Conservation (phyloP, 2,888 invertebrate genomes). For the Pseudolycoriella hygida region DNA sequence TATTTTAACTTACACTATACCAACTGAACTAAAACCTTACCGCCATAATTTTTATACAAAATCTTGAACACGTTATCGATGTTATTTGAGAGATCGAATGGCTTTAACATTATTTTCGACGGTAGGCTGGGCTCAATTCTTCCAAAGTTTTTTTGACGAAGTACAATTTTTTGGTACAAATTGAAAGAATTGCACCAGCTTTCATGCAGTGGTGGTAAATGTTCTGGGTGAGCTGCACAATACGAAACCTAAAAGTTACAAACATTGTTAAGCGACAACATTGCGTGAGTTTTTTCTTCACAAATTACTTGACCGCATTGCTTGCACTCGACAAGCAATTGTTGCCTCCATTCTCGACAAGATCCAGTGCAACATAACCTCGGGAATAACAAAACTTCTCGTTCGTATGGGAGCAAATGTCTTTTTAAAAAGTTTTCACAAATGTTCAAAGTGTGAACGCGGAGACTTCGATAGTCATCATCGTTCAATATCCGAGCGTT, state of each 20-base stretch:
- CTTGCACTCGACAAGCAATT: slow-evolving; percentile 33
- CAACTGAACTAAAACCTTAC: not conserved
- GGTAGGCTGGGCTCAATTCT: slow-evolving; percentile 40
- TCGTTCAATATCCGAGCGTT: slow-evolving; percentile 32
- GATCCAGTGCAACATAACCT: slow-evolving; percentile 35
- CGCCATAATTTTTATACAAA: slow-evolving; percentile 9
- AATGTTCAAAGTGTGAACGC: slow-evolving; percentile 41
- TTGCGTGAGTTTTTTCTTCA: too few species aligned
- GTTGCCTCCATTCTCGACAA: slow-evolving; percentile 38
- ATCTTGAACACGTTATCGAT: slow-evolving; percentile 9
- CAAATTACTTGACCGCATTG: slow-evolving; percentile 36
- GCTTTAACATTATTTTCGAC: slow-evolving; percentile 24
- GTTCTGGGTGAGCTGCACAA: slow-evolving; percentile 33
- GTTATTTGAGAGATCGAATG: slow-evolving; percentile 2
- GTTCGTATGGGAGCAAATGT: slow-evolving; percentile 43
- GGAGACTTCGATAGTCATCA: slow-evolving; percentile 41
- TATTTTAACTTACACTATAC: too few species aligned
- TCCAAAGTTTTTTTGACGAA: slow-evolving; percentile 39
- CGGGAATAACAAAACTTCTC: slow-evolving; percentile 49
- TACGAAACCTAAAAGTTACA: slow-evolving; percentile 30
- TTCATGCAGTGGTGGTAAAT: slow-evolving; percentile 33
- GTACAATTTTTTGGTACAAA: slow-evolving; percentile 40
- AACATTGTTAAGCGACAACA: slow-evolving; percentile 4
- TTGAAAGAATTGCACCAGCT: slow-evolving; percentile 44
- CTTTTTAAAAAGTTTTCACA: slow-evolving; percentile 40